Conservation (phyloP, 1,140 invertebrate species). For the Elymnias hypermnestra region DNA sequence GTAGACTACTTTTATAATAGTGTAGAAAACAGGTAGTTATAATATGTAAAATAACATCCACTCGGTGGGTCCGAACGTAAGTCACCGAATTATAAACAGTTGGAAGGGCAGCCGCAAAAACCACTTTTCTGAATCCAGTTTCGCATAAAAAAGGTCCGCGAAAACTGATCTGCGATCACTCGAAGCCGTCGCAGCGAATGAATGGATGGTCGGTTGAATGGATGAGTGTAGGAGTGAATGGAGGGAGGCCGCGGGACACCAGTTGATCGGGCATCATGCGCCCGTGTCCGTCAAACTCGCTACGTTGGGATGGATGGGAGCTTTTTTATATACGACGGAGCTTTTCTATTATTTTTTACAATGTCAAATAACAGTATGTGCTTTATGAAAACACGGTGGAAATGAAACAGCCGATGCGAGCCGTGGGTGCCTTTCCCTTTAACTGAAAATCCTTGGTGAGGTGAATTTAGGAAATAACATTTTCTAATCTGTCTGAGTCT, state of each 20-base stretch:
- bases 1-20: not conserved
- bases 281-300: slow-evolving; percentile 53
- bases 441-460: too few species aligned
- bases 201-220: slow-evolving; percentile 55
- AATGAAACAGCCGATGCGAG: too few species aligned
- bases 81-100: slow-evolving; percentile 23
- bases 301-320: slow-evolving; percentile 27
- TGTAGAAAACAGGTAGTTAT: not conserved
- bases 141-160: slow-evolving; percentile 29
- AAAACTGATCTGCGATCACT: slow-evolving; percentile 55
- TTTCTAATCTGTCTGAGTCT: too few species aligned
- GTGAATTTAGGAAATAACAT: too few species aligned
- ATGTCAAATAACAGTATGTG: too few species aligned
- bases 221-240: slow-evolving; percentile 42
- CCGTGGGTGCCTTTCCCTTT: too few species aligned
- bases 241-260: slow-evolving; percentile 46
- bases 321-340: too few species aligned
- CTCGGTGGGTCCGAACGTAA: slow-evolving; percentile 13
- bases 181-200: slow-evolving; percentile 51
- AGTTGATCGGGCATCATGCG: slow-evolving; percentile 63
- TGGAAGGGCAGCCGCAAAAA: slow-evolving; percentile 24
- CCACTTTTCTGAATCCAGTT: slow-evolving; percentile 23
- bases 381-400: too few species aligned
- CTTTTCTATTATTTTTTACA: too few species aligned
- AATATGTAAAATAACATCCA: not conserved